Evolutionary conservation across 2,113 vertebrate species (phyloP).

Genomic region (Eupsittula cactorum): DNA sequence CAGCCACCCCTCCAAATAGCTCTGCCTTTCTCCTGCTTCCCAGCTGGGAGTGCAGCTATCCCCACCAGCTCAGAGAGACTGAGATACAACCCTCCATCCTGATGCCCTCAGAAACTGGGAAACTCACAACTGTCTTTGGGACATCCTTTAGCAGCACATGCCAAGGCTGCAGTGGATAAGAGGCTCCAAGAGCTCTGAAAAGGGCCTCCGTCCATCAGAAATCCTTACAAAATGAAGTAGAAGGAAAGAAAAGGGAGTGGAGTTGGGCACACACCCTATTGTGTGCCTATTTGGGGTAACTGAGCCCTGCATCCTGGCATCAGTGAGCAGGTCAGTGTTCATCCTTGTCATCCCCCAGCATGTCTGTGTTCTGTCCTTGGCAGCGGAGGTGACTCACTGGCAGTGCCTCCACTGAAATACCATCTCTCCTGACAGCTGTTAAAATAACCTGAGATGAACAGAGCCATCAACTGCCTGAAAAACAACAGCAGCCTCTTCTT

Average conservation of each 20-base stretch:
- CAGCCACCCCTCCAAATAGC: not conserved
- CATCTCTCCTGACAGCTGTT: conserved; percentile 10
- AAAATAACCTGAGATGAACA: not conserved
- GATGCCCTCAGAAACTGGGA: not conserved
- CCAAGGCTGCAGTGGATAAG: not conserved
- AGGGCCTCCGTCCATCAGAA: fast-evolving
- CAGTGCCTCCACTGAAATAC: not conserved
- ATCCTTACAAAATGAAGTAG: not conserved
- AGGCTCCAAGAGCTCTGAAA: not conserved
- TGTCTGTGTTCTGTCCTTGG: conserved; percentile 15
- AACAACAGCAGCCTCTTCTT: not conserved
- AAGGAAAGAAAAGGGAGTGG: not conserved
- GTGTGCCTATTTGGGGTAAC: not conserved
- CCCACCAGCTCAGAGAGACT: not conserved
- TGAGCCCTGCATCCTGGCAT: not conserved
- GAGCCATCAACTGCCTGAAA: not conserved
- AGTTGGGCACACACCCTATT: not conserved
- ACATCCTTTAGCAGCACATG: not conserved
- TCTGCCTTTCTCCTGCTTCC: not conserved
- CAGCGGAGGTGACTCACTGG: conserved; percentile 1
- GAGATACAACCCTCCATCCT: not conserved
- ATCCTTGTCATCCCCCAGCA: not conserved
- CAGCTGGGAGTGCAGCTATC: too few species aligned
- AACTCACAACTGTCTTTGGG: not conserved
- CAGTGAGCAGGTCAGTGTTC: not conserved